Percentiles rank a stretch among this genome's conserved stretches.
Evolutionary conservation across 2,888 invertebrate genomes (phyloP).

Genomic region (Lasioglossum vierecki): DNA sequence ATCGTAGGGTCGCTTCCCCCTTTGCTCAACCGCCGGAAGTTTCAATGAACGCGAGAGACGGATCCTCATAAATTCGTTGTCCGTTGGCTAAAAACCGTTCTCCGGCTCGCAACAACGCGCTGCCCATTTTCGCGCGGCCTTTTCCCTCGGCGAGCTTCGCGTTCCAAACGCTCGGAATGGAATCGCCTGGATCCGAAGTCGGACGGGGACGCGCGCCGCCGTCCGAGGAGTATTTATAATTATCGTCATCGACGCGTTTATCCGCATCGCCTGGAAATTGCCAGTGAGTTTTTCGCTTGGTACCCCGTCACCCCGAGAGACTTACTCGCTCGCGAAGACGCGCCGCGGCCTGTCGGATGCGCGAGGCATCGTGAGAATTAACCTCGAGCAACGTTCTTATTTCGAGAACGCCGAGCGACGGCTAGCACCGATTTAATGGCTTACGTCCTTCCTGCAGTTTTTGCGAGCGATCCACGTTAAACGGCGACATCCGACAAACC

Average conservation of each 20-base stretch:
- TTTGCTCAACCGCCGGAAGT: conserved; percentile 76
- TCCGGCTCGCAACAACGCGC: conserved; percentile 38
- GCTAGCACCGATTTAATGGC: conserved; percentile 60
- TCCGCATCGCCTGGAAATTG: conserved; percentile 19
- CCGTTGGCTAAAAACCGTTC: conserved; percentile 70
- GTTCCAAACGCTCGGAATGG: background rate
- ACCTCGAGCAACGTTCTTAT: conserved; percentile 36
- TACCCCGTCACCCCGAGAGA: background rate
- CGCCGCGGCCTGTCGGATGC: background rate
- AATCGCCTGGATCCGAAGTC: conserved; percentile 3
- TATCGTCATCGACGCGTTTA: conserved; percentile 8
- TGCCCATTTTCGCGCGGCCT: conserved; percentile 41
- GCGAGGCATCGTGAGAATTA: conserved; percentile 56
- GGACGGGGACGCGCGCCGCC: background rate
- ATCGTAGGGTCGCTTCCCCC: conserved; percentile 65
- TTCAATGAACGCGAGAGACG: conserved; percentile 78
- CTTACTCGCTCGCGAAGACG: background rate
- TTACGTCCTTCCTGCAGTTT: conserved; percentile 67
- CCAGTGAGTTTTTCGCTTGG: background rate
- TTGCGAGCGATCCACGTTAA: conserved; percentile 54
- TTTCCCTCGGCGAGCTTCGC: background rate
- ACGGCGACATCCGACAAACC: conserved; percentile 62
- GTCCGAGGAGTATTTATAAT: background rate
- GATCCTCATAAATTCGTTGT: conserved; percentile 77
- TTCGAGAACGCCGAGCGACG: conserved; percentile 40